Evolutionary conservation across 2,888 invertebrate species (phyloP).

Genomic region (Drosophila cracens): DNA sequence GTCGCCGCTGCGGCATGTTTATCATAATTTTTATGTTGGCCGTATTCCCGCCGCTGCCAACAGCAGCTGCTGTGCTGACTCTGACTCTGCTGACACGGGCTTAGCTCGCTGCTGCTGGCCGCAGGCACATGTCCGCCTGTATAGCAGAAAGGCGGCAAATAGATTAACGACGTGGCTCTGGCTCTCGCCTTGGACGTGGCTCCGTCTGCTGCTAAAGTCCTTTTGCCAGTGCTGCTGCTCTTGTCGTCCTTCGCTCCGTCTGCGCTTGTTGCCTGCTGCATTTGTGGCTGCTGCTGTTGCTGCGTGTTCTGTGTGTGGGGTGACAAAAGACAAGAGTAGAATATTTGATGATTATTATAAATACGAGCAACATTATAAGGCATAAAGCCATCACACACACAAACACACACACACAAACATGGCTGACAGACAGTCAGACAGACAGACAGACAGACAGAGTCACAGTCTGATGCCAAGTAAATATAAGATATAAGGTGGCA

Average conservation of each 20-base stretch:
- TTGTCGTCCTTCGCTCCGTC: conserved; percentile 40
- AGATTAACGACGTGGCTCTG: conserved; percentile 80
- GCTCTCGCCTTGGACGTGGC: conserved; percentile 68
- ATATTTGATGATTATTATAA: conserved; percentile 74
- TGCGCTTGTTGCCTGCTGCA: conserved; percentile 48
- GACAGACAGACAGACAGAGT: not conserved
- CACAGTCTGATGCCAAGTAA: conserved; percentile 39
- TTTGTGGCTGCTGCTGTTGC: conserved; percentile 34
- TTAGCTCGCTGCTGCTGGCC: conserved; percentile 51
- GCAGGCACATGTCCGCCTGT: conserved; percentile 81
- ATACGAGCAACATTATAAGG: conserved; percentile 40
- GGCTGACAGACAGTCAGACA: conserved; percentile 2
- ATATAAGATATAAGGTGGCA: conserved; percentile 55
- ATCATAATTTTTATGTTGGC: conserved; percentile 73
- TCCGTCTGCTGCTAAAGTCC: conserved; percentile 1
- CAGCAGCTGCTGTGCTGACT: conserved; percentile 19
- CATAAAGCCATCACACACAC: conserved; percentile 29
- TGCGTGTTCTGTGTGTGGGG: conserved; percentile 57
- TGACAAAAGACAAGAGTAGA: conserved; percentile 69
- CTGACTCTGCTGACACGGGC: conserved; percentile 31
- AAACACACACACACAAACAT: conserved; percentile 19
- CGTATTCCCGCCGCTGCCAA: conserved; percentile 46
- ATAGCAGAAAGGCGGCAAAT: conserved; percentile 82
- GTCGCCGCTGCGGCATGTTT: conserved; percentile 65
- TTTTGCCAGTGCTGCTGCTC: conserved; percentile 33